Evolutionary conservation across 2,888 invertebrate species (phyloP).

Genomic region (Lydus trimaculatus): DNA sequence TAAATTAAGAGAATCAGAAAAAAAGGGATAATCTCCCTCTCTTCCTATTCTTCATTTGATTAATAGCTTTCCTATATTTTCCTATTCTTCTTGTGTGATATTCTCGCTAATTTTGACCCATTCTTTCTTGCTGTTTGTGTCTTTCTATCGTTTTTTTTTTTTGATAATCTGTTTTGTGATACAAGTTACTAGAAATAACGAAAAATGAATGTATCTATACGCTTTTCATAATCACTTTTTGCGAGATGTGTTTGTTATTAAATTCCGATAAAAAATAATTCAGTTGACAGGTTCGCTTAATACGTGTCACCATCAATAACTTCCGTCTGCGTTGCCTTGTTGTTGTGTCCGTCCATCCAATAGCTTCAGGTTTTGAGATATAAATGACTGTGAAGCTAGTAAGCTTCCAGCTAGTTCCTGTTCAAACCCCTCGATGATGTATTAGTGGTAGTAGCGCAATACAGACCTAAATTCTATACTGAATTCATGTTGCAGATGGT

Average conservation of each 20-base stretch:
- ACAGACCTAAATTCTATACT: background rate
- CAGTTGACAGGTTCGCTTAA: slow-evolving; percentile 55
- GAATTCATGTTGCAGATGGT: slow-evolving; percentile 27
- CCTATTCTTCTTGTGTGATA: background rate
- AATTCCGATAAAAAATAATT: slow-evolving; percentile 56
- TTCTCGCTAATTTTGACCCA: background rate
- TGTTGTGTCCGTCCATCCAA: slow-evolving; percentile 35
- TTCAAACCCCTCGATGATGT: slow-evolving; percentile 38
- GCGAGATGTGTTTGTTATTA: slow-evolving; percentile 53
- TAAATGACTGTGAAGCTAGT: slow-evolving; percentile 38
- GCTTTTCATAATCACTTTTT: slow-evolving; percentile 46
- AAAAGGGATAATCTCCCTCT: background rate
- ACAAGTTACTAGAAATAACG: background rate
- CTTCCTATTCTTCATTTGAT: slow-evolving; percentile 1
- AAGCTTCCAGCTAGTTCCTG: slow-evolving; percentile 5
- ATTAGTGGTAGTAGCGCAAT: slow-evolving; percentile 39
- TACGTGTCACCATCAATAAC: slow-evolving; percentile 59
- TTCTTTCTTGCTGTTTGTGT: too few species aligned
- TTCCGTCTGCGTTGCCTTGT: slow-evolving; percentile 39
- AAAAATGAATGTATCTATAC: slow-evolving; percentile 20
- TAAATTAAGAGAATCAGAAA: slow-evolving; percentile 11
- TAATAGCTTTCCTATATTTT: slow-evolving; percentile 1
- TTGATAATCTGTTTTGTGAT: background rate
- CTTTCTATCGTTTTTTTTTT: too few species aligned
- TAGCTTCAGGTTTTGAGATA: slow-evolving; percentile 34